A percentile compares a stretch with the other conserved stretches of the same genome.
Conservation (phyloP, 1,140 invertebrate species). For the Drosophila tristis region DNA sequence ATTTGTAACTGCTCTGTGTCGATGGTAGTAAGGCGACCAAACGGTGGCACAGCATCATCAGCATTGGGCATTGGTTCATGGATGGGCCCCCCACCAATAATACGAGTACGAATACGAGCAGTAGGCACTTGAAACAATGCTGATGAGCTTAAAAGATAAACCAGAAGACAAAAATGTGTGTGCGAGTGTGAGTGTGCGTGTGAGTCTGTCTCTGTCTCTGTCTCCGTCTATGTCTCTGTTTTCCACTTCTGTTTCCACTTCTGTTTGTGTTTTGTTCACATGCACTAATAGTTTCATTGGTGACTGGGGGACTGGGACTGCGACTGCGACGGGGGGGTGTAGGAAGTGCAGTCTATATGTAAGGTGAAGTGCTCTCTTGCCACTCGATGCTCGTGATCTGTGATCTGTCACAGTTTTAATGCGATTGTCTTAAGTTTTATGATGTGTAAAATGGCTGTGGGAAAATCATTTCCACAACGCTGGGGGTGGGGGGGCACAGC, state of each 20-base stretch:
- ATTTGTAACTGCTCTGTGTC: constrained; percentile 56
- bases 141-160: constrained; percentile 82
- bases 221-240: constrained; percentile 7
- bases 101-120: constrained; percentile 6
- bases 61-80: neutral
- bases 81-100: neutral
- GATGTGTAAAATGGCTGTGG: constrained; percentile 77
- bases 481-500: neutral
- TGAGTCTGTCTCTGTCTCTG: neutral
- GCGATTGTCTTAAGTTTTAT: constrained; percentile 80
- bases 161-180: constrained; percentile 53
- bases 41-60: constrained; percentile 23
- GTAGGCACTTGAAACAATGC: constrained; percentile 67
- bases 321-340: neutral
- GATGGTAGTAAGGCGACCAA: constrained; percentile 54
- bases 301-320: neutral
- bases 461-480: constrained; percentile 41
- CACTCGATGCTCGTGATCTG: constrained; percentile 80
- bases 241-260: constrained; percentile 29
- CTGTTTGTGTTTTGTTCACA: constrained; percentile 42
- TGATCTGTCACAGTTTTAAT: constrained; percentile 82
- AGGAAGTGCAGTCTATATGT: constrained; percentile 50
- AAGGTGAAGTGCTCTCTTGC: constrained; percentile 67
- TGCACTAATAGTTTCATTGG: constrained; percentile 48
- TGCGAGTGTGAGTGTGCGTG: constrained; percentile 5